A percentile compares a stretch with the other conserved stretches of the same genome.
These are phyloP conservation scores for Phylloscopus trochilus DNA, from an alignment of 2,113 vertebrate genomes.

Conservation along the genomic window DNA sequence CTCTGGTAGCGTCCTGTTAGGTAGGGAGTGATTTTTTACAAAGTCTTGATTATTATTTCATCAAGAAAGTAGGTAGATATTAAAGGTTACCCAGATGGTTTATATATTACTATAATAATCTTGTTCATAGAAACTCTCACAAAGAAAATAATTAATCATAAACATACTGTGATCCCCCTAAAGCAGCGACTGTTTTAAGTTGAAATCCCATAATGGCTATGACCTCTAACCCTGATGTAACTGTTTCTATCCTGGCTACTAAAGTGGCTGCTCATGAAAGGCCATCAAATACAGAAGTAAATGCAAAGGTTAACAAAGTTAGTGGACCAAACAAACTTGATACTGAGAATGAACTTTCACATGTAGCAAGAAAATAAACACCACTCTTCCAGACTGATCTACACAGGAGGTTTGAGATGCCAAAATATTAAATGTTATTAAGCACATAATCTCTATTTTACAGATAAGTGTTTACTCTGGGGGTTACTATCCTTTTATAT, in stretches of 20 bases:
- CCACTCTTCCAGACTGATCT: constrained; percentile 59
- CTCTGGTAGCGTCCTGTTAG: not conserved
- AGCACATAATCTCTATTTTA: constrained; percentile 66
- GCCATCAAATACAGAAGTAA: constrained; percentile 75
- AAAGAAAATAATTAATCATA: constrained; percentile 74
- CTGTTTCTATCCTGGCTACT: constrained; percentile 69
- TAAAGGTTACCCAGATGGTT: constrained; percentile 60
- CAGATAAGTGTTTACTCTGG: constrained; percentile 68
- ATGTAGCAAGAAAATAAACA: constrained; percentile 81
- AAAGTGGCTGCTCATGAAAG: constrained; percentile 71
- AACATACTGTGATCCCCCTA: constrained; percentile 66
- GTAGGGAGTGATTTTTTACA: constrained; percentile 12
- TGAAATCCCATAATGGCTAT: constrained; percentile 75
- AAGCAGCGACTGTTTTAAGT: constrained; percentile 71
- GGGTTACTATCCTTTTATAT: constrained; percentile 64
- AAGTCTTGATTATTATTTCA: constrained; percentile 60
- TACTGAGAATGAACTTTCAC: constrained; percentile 83
- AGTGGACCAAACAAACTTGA: constrained; percentile 85
- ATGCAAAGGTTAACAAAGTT: constrained; percentile 83
- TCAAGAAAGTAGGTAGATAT: constrained; percentile 53
- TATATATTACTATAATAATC: constrained; percentile 64
- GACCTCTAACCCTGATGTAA: constrained; percentile 78
- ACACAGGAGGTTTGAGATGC: constrained; percentile 75
- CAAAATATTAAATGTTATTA: constrained; percentile 75
- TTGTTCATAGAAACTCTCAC: constrained; percentile 68